These are phyloP conservation scores for Augiades crinisus DNA, from an alignment of 2,888 invertebrate genomes.

Conservation along the genomic window DNA sequence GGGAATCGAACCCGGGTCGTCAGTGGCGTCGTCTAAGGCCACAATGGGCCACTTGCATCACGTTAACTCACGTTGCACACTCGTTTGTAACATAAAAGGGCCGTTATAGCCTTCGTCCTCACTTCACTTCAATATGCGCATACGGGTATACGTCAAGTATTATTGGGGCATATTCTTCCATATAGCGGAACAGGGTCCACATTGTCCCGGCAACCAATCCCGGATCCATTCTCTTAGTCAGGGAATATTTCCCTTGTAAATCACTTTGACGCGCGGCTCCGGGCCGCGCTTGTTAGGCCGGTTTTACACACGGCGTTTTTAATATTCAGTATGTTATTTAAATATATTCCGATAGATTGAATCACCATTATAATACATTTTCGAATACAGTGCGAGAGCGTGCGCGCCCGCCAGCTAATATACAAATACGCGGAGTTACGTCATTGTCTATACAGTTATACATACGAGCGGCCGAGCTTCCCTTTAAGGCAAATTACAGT, in stretches of 20 bases:
- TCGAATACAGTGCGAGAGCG: slow-evolving; percentile 45
- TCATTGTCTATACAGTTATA: slow-evolving; percentile 22
- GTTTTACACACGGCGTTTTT: background rate
- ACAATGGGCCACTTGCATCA: too few species aligned
- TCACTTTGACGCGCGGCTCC: slow-evolving; percentile 1
- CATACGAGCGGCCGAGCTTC: background rate
- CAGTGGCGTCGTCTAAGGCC: too few species aligned
- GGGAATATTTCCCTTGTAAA: slow-evolving; percentile 17
- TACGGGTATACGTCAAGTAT: background rate
- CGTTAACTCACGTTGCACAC: too few species aligned
- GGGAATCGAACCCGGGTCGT: background rate
- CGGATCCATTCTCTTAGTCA: slow-evolving; percentile 2
- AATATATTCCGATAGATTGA: slow-evolving; percentile 65
- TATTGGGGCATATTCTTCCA: background rate
- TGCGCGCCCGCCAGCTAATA: slow-evolving; percentile 31
- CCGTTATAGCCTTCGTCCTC: too few species aligned
- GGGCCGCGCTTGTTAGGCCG: background rate
- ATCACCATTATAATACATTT: slow-evolving; percentile 66
- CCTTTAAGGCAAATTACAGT: slow-evolving; percentile 26
- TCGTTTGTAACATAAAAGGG: too few species aligned
- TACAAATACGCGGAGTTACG: slow-evolving; percentile 14
- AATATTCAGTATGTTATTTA: slow-evolving; percentile 62
- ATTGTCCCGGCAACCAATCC: background rate
- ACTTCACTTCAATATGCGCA: background rate
- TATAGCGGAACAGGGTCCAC: background rate